Percentiles rank a stretch among this genome's conserved stretches.
These are phyloP conservation scores for Pitta sordida DNA, from an alignment of 2,113 vertebrate species.

Conservation along the genomic window DNA sequence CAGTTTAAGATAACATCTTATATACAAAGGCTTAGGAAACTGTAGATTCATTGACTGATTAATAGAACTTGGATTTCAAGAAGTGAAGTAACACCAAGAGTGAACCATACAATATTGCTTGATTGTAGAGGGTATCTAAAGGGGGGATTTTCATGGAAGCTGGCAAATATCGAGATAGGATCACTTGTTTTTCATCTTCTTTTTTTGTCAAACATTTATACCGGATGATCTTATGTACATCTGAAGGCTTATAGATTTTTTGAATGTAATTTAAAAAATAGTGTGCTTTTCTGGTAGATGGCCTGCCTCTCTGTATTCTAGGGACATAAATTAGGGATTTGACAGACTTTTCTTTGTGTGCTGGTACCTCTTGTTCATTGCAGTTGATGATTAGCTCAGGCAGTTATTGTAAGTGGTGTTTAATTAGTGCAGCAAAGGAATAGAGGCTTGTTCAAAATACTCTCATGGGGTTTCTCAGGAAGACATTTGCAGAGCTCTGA, in stretches of 20 bases:
- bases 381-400: constrained; percentile 17
- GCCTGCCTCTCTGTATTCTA: not conserved
- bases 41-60: not conserved
- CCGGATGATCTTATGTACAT: not conserved
- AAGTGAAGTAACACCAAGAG: not conserved
- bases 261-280: not conserved
- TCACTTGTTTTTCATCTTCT: not conserved
- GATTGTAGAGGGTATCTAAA: not conserved
- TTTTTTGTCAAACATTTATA: not conserved
- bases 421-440: constrained; percentile 44
- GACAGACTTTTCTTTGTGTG: not conserved
- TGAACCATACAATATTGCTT: not conserved
- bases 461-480: not conserved
- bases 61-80: not conserved
- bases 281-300: not conserved
- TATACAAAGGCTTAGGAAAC: not conserved
- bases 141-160: not conserved
- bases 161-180: not conserved
- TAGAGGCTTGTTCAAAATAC: constrained; percentile 1
- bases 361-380: constrained; percentile 8
- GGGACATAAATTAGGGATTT: not conserved
- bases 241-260: not conserved
- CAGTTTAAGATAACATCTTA: not conserved
- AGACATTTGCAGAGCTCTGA: not conserved
- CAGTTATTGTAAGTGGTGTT: constrained; percentile 28